A percentile compares a stretch with the other conserved stretches of the same genome.
These are phyloP conservation scores for Siniperca chuatsi DNA, from an alignment of 2,113 vertebrate species.

Conservation along the genomic window DNA sequence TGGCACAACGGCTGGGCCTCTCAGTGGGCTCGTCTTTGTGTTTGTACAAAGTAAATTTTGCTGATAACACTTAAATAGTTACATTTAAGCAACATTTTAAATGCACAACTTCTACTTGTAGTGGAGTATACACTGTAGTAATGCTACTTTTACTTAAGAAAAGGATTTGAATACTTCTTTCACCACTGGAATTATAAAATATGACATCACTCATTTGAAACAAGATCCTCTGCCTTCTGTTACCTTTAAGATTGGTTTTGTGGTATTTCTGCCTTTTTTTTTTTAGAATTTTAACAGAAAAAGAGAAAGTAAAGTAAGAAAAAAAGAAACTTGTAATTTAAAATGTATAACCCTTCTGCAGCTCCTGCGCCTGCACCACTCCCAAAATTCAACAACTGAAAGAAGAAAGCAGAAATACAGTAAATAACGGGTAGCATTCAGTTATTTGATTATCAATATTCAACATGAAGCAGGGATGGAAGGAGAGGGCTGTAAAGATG, in stretches of 20 bases:
- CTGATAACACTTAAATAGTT: neutral
- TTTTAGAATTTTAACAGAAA: neutral
- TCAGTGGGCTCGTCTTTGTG: conserved; percentile 63
- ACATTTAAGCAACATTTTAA: neutral
- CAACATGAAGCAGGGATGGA: conserved; percentile 19
- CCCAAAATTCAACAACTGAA: neutral
- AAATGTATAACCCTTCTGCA: neutral
- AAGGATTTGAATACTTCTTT: neutral
- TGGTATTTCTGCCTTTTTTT: neutral
- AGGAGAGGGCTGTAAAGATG: conserved; percentile 41
- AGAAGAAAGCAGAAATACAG: neutral
- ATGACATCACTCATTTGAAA: neutral
- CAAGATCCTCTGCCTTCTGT: neutral
- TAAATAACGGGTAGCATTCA: conserved; percentile 8
- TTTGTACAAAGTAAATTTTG: conserved; percentile 48
- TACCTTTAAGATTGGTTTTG: neutral
- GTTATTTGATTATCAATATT: conserved; percentile 30
- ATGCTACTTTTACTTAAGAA: neutral
- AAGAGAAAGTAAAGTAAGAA: neutral
- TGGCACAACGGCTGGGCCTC: conserved; percentile 47
- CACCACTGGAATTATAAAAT: neutral
- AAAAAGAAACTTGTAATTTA: neutral
- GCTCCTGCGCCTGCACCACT: neutral
- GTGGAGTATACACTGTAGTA: neutral
- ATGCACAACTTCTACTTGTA: neutral